These are phyloP conservation scores for Saguinus imperator DNA, from an alignment of 2,113 vertebrate species.

Conservation along the genomic window DNA sequence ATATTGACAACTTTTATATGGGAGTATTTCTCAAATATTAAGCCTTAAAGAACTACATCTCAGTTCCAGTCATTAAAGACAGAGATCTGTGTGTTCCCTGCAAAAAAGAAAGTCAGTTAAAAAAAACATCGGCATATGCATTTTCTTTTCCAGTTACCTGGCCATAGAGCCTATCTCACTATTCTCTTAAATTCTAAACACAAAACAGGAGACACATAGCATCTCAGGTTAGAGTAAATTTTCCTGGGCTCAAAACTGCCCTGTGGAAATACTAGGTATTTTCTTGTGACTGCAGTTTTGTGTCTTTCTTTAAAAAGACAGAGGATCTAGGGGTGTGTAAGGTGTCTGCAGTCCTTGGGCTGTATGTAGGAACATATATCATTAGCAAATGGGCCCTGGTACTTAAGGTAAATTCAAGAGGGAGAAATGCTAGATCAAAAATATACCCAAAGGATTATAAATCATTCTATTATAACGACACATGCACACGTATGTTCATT, in stretches of 20 bases:
- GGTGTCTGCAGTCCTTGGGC: background rate
- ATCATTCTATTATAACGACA: too few species aligned
- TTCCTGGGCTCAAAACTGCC: background rate
- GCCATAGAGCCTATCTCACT: background rate
- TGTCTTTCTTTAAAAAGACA: background rate
- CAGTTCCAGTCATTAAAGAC: background rate
- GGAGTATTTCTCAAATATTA: background rate
- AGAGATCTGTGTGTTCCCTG: background rate
- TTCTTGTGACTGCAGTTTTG: background rate
- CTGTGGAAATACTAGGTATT: background rate
- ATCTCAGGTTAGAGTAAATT: background rate
- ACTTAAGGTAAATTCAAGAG: background rate
- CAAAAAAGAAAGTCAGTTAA: background rate
- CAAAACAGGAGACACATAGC: background rate
- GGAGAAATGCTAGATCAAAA: background rate
- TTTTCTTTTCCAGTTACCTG: background rate
- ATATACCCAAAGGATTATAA: background rate
- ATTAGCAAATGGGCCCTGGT: background rate
- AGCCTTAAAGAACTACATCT: constrained; percentile 1
- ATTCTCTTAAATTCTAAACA: background rate
- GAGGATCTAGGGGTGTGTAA: background rate
- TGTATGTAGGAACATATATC: background rate
- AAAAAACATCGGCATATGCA: background rate
- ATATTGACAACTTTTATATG: background rate
- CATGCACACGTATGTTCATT: too few species aligned